phyloP scores from a whole-genome alignment of 37 sponge, comb jelly and placozoan species.

The Beroe ovata region DNA sequence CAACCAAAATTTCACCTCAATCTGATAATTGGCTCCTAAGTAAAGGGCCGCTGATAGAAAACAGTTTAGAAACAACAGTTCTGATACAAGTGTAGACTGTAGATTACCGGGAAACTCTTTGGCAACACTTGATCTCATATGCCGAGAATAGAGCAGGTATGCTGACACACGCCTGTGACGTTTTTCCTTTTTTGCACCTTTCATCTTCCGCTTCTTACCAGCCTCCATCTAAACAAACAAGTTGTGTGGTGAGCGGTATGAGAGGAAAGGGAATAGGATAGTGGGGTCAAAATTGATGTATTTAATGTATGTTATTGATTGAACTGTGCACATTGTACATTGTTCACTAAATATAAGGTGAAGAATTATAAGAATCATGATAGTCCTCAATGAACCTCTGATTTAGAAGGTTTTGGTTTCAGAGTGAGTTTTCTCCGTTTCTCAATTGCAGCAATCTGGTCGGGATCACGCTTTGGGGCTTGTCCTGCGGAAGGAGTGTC shows the following conservation, averaged over 20 bases:
- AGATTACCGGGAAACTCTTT: constrained; percentile 35
- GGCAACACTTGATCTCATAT: constrained; percentile 10
- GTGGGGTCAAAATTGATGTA: neutral
- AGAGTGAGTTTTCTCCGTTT: constrained; percentile 62
- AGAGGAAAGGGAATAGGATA: too few species aligned
- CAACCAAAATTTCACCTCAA: too few species aligned
- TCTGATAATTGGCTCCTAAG: too few species aligned
- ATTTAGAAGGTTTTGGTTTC: constrained; percentile 55
- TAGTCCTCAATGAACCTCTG: neutral
- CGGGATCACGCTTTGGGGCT: constrained; percentile 55
- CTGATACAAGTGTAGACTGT: too few species aligned
- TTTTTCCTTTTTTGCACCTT: constrained; percentile 24
- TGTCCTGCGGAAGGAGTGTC: constrained; percentile 46
- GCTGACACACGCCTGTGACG: neutral
- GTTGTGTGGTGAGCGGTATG: too few species aligned
- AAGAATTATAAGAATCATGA: too few species aligned
- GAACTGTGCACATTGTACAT: too few species aligned
- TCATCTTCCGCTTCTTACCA: neutral
- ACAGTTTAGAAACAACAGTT: too few species aligned
- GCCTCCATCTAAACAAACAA: too few species aligned
- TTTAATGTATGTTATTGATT: constrained; percentile 1
- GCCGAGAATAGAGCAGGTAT: constrained; percentile 1
- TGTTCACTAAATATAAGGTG: too few species aligned
- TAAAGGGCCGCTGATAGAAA: too few species aligned
- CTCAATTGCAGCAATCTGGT: constrained; percentile 57